Evolutionary conservation across 2,797 vertebrate genomes (phyloP), one percentile per base, ranked within the genome.

Genomic region (Poliocrania exsul): DNA sequence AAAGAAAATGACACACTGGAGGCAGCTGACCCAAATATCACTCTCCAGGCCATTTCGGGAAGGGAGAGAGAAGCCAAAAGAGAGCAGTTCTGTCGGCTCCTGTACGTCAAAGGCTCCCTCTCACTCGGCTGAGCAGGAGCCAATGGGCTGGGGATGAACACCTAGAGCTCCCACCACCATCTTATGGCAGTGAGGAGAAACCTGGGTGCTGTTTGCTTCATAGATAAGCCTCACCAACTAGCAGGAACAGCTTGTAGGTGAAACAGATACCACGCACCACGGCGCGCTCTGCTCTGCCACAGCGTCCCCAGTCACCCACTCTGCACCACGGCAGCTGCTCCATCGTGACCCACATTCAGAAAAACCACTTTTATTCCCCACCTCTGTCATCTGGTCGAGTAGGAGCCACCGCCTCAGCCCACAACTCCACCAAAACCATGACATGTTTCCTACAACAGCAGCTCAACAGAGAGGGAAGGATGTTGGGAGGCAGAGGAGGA

Each of bases 21-120:
- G 82, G 95, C 95, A 92, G 92, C 85, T 96, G 96, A 95, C 94
- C 94, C 95, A 90, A 92, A 92, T 95, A 88, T 96, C 95, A 81
- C 28, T 82, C 94, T 85, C 95, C 73, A 6, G 5, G 85, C 90
- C 90, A 49, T 83, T 77, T 83, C 14, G 0, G 70, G 71, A 60
- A 73, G 69, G 81, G 38, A 79, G 69, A 84, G 65, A 73, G 85
- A 73, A 91, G 91, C 58, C 92, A 70, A 66, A 90, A 84, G 89
- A 93, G 89, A 95, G 61, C 74, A 71, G 23, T 42, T 83, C 90
- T 96, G 94, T 96, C 73, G 10, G 62, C 54, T 91, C 80, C 66
- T 61, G 87, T 81, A 61, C 8, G 2, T 94, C 93, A 47, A 13
- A 4, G 47, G 71, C 37, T 87, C 67, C 51, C 37, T 87, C 67